Conservation (phyloP, 2,113 vertebrate species). For the Haemorhous mexicanus region DNA sequence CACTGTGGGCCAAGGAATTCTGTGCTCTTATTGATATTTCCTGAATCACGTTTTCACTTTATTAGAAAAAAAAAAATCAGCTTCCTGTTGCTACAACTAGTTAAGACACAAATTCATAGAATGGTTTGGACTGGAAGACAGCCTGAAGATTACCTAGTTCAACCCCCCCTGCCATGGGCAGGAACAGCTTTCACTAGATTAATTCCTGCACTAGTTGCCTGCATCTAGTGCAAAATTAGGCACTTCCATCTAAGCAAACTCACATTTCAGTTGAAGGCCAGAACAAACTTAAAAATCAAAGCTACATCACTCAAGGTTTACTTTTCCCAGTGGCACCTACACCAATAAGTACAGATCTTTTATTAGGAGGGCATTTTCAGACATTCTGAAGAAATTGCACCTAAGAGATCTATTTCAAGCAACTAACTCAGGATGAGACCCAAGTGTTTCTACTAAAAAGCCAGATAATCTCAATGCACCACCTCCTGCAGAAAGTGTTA, state of each 20-base stretch:
- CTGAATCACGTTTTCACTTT: neutral
- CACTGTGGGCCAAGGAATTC: neutral
- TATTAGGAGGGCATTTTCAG: neutral
- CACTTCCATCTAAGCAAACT: neutral
- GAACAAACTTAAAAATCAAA: neutral
- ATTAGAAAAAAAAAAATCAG: neutral
- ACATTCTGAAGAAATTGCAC: neutral
- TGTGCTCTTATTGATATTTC: neutral
- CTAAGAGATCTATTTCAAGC: neutral
- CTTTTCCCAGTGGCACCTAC: neutral
- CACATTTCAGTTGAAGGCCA: neutral
- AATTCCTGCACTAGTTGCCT: neutral
- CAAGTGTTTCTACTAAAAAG: neutral
- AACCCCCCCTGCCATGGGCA: neutral
- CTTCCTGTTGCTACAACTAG: neutral
- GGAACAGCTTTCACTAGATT: neutral
- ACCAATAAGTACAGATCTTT: neutral
- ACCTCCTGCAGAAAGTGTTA: neutral
- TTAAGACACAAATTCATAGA: neutral
- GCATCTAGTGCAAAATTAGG: neutral
- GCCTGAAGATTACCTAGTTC: neutral
- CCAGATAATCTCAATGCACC: neutral
- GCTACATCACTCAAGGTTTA: neutral
- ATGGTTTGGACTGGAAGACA: neutral
- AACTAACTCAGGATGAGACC: neutral